phyloP scores from a whole-genome alignment of 2,113 vertebrate species.

The Mirounga angustirostris region DNA sequence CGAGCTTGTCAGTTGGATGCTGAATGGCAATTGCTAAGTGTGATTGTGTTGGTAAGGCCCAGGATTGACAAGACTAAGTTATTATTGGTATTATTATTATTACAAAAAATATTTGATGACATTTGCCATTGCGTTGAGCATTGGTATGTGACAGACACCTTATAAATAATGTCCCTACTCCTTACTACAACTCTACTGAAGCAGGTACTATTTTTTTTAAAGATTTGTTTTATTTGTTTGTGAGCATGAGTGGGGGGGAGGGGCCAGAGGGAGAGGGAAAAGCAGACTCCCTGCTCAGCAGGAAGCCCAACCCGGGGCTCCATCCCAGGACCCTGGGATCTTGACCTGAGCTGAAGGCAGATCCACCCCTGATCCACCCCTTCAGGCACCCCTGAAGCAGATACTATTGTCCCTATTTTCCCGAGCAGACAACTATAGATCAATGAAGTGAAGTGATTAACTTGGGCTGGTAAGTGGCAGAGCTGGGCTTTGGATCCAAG shows the following conservation, averaged over 20 bases:
- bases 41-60: neutral
- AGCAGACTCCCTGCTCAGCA: neutral
- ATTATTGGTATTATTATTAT: neutral
- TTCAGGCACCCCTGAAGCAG: neutral
- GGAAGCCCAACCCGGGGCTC: fast-evolving
- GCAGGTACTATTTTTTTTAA: neutral
- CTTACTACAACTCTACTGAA: neutral
- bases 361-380: neutral
- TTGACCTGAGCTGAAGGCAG: neutral
- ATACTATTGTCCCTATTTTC: neutral
- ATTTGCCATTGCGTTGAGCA: neutral
- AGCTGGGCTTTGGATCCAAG: neutral
- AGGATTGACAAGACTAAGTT: neutral
- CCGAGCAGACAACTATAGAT: neutral
- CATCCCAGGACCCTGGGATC: neutral
- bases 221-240: neutral
- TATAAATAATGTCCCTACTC: neutral
- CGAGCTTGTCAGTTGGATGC: neutral
- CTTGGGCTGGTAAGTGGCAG: neutral
- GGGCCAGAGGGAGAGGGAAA: neutral
- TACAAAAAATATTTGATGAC: neutral
- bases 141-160: neutral
- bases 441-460: conserved; percentile 2
- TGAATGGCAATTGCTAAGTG: neutral
- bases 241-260: neutral